phyloP scores from a whole-genome alignment of 2,113 vertebrate species.

The Gracilinanus agilis region DNA sequence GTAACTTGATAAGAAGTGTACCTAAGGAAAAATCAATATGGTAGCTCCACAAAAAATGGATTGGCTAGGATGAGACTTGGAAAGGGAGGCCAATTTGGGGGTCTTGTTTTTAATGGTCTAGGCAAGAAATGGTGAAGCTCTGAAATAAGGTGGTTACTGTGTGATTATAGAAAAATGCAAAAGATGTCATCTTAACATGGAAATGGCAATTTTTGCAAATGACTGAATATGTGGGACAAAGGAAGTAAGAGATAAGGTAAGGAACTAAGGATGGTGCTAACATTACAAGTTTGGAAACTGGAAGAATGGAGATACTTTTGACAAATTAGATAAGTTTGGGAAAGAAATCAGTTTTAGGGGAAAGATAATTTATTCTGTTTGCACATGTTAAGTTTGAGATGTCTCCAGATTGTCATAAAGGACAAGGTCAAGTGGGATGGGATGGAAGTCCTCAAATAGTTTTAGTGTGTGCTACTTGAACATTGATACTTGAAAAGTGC shows the following conservation, averaged over 20 bases:
- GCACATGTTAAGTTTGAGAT: not conserved
- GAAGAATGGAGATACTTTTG: not conserved
- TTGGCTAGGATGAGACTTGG: not conserved
- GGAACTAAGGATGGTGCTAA: not conserved
- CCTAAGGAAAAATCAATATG: not conserved
- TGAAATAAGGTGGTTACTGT: not conserved
- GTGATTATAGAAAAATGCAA: not conserved
- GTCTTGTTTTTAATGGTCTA: not conserved
- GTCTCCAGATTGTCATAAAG: not conserved
- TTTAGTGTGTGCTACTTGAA: slow-evolving; percentile 10
- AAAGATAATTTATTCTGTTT: not conserved
- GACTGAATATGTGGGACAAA: not conserved
- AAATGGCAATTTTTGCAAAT: not conserved
- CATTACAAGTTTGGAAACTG: not conserved
- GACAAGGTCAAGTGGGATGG: not conserved
- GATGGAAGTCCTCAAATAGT: slow-evolving; percentile 54
- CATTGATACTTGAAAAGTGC: slow-evolving; percentile 6
- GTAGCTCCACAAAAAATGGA: not conserved
- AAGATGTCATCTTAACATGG: no score
- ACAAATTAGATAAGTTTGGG: not conserved
- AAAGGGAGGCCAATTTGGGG: not conserved
- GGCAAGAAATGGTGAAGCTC: not conserved
- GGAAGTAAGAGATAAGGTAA: no score
- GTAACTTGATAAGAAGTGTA: not conserved
- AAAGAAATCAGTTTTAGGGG: not conserved